Evolutionary conservation across 2,888 invertebrate species (phyloP), one percentile per base, ranked within the genome.

Genomic region (Tetanocera ferruginea): DNA sequence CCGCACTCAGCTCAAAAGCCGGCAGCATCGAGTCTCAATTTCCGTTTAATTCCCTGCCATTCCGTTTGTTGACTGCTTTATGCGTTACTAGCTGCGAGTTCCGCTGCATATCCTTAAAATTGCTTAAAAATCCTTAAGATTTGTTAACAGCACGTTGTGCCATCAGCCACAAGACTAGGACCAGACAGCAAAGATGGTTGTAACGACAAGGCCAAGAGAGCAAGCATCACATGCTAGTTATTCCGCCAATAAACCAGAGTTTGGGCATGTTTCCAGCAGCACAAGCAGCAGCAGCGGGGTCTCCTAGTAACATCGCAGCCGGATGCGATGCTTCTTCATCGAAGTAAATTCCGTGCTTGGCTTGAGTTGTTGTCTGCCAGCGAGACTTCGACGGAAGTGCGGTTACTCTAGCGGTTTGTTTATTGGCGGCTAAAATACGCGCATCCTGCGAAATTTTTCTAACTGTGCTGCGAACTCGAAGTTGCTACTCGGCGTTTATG

Each of bases 261-360:
- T 64, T 74, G 73, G 73, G 73, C 73, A 74, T 64, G 28, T 28
- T 62, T 74, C 73, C 73, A 74, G 73, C 31, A 37, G 62, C 73
- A 51, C n/a, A n/a, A n/a, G 28, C 43, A 73, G 60, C 23, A n/a
- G 14, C 57, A 70, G 67, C 67, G 19, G 49, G 23, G 6, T 19
- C 4, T 14, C 28, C n/a, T n/a, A 71, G 71, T 14, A 55, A 60
- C 28, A 28, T 5, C 25, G 23, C 60, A 60, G 25, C 55, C 71
- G 57, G 71, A 57, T 55, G 67, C 49, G 25, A 11, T n/a, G 11
- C 43, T 25, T 25, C 57, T 57, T 34, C 17, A 66, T 37, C n/a
- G 37, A 66, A 37, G n/a, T 37, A 34, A 66, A 66, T 66, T 31
- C 31, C n/a, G 70, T 31, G 31, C 17, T 19, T 43, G 71, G n/a